These are phyloP conservation scores for Mohoua ochrocephala DNA, from an alignment of 2,113 vertebrate genomes.

Conservation along the genomic window DNA sequence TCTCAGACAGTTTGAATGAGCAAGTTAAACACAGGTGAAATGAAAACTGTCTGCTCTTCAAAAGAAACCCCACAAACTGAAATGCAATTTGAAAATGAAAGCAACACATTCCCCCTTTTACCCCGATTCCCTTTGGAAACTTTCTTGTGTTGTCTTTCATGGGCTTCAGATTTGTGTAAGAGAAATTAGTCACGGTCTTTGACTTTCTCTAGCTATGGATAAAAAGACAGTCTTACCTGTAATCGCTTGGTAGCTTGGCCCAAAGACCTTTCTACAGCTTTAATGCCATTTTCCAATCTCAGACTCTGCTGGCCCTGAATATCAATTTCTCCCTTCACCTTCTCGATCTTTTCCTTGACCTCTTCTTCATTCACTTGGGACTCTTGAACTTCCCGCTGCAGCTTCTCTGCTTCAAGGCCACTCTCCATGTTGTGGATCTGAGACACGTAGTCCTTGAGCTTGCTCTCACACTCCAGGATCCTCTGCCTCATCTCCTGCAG, in stretches of 20 bases:
- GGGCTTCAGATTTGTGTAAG: background rate
- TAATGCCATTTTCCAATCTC: constrained; percentile 89
- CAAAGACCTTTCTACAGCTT: constrained; percentile 90
- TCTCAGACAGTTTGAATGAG: background rate
- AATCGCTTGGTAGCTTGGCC: constrained; percentile 87
- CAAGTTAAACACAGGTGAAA: background rate
- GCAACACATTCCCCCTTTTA: background rate
- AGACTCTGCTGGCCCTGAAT: constrained; percentile 88
- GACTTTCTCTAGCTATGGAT: background rate
- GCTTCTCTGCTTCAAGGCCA: constrained; percentile 85
- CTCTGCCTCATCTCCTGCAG: constrained; percentile 86
- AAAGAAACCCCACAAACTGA: background rate
- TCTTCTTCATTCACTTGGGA: constrained; percentile 88
- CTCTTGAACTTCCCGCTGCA: constrained; percentile 84
- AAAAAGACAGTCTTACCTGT: constrained; percentile 75
- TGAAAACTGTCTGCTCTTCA: background rate
- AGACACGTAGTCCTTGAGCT: constrained; percentile 82
- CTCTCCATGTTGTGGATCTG: constrained; percentile 86
- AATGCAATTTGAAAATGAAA: background rate
- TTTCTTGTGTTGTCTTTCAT: background rate
- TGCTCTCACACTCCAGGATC: constrained; percentile 82
- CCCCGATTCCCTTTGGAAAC: background rate
- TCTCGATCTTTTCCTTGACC: constrained; percentile 84
- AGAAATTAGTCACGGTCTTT: background rate
- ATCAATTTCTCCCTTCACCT: constrained; percentile 87